Percentiles rank a stretch among this genome's conserved stretches.
Conservation (phyloP, 2,113 vertebrate species). For the Elanoides forficatus region DNA sequence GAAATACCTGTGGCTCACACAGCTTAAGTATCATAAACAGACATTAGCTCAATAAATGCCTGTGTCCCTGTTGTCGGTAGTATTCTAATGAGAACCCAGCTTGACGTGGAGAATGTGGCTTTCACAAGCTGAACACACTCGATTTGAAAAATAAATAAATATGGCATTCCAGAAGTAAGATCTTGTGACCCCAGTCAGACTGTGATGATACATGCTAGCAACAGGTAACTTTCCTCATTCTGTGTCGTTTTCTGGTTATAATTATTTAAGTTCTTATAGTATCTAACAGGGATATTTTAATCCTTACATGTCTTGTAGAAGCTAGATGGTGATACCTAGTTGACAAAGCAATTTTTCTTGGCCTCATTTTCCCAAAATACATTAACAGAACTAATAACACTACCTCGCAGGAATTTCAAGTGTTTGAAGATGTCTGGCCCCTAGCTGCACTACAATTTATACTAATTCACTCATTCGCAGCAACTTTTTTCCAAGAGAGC, state of each 20-base stretch:
- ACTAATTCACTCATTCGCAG: not conserved
- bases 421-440: not conserved
- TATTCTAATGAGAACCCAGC: not conserved
- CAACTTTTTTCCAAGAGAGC: not conserved
- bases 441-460: not conserved
- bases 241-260: accelerated
- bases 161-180: not conserved
- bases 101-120: accelerated
- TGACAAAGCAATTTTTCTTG: not conserved
- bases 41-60: not conserved
- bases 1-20: not conserved
- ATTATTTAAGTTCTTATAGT: not conserved
- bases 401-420: not conserved
- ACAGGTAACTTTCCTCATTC: not conserved
- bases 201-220: accelerated
- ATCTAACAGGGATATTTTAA: not conserved
- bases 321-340: not conserved
- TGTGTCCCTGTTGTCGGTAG: not conserved
- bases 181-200: not conserved
- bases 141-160: not conserved
- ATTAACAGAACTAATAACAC: not conserved
- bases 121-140: not conserved
- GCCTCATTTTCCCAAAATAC: not conserved
- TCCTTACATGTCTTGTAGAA: not conserved
- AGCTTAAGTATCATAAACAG: not conserved